Percentiles rank a stretch among this genome's conserved stretches.
Conservation (phyloP, 2,797 vertebrate species). For the Eospalax fontanierii region DNA sequence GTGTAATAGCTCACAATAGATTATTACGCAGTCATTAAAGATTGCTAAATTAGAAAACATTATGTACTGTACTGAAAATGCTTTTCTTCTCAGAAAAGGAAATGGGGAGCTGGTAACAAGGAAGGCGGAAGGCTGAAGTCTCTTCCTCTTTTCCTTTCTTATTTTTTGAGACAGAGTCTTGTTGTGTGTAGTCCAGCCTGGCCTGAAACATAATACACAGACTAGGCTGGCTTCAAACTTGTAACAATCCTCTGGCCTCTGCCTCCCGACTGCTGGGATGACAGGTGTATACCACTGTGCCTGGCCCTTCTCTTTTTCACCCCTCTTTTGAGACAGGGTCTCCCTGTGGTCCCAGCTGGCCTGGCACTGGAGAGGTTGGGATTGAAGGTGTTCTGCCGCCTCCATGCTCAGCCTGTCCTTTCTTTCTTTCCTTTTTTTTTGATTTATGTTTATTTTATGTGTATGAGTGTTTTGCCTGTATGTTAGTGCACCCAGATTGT, state of each 20-base stretch:
- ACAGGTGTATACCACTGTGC: not conserved
- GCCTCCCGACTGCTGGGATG: not conserved
- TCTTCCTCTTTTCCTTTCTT: not conserved
- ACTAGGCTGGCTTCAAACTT: not conserved
- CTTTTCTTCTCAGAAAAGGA: slow-evolving; percentile 45
- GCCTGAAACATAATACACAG: not conserved
- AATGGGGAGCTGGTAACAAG: not conserved
- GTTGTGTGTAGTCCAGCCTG: not conserved
- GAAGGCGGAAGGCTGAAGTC: slow-evolving; percentile 7
- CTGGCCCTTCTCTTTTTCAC: too few relatives aligned
- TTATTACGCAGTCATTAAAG: not conserved
- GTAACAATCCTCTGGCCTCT: not conserved
- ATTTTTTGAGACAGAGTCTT: not conserved
- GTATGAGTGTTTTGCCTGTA: too few relatives aligned
- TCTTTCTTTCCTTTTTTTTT: too few relatives aligned
- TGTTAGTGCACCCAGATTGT: too few relatives aligned
- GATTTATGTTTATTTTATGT: too few relatives aligned
- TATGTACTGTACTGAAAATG: not conserved
- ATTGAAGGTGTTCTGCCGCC: too few relatives aligned
- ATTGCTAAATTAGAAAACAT: slow-evolving; percentile 3
- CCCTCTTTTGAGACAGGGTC: too few relatives aligned
- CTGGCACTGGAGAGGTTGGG: too few relatives aligned
- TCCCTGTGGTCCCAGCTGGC: too few relatives aligned
- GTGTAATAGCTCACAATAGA: not conserved
- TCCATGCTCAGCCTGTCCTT: too few relatives aligned